These are phyloP conservation scores for Pristis pectinata DNA, from an alignment of 2,797 vertebrate genomes.

Conservation along the genomic window DNA sequence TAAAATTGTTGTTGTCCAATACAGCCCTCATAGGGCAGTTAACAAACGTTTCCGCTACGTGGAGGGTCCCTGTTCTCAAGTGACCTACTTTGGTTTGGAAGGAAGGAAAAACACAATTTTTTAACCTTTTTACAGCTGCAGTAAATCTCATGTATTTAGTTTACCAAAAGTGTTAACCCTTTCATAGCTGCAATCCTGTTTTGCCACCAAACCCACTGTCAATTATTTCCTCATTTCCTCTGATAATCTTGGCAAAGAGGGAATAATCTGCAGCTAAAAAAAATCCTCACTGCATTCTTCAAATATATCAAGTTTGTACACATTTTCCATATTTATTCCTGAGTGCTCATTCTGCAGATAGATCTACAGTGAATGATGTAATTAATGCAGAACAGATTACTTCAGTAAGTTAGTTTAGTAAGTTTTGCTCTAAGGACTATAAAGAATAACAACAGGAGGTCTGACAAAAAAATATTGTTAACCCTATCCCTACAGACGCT, in stretches of 20 bases:
- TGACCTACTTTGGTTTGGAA: neutral
- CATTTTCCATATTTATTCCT: neutral
- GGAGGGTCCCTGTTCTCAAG: neutral
- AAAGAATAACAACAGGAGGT: neutral
- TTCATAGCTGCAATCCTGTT: neutral
- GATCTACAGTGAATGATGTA: neutral
- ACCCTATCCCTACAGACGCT: neutral
- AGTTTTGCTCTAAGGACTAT: neutral
- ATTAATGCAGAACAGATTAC: neutral
- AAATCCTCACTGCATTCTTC: neutral
- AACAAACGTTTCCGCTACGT: neutral
- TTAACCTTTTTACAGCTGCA: neutral
- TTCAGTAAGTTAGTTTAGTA: neutral
- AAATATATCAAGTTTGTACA: neutral
- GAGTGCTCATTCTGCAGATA: neutral
- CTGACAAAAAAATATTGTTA: neutral
- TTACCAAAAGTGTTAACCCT: neutral
- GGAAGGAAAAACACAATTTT: neutral
- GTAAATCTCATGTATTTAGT: neutral
- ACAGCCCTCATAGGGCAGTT: neutral
- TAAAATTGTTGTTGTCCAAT: neutral
- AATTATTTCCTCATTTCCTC: neutral
- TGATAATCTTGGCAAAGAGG: neutral
- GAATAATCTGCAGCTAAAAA: neutral
- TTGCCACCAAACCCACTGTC: neutral